Conservation (phyloP, 2,113 vertebrate species). For the Tiliqua scincoides region DNA sequence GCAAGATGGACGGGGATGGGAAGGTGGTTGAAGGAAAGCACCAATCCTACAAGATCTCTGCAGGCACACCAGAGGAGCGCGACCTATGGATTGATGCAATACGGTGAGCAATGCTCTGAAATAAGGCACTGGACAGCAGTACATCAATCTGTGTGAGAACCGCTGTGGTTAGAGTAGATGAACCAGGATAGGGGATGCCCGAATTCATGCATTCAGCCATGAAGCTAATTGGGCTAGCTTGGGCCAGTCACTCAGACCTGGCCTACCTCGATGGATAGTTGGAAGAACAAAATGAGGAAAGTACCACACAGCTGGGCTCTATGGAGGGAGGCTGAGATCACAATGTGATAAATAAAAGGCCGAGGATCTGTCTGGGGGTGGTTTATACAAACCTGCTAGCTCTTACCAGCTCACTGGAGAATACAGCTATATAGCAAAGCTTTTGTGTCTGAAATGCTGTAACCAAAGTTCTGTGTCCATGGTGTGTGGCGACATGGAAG, state of each 20-base stretch:
- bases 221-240: too few species aligned
- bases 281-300: too few species aligned
- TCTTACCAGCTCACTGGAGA: background rate
- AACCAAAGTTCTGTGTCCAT: background rate
- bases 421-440: background rate
- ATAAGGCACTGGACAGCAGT: background rate
- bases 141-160: too few species aligned
- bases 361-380: too few species aligned
- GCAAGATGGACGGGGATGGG: constrained; percentile 94
- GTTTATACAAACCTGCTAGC: background rate
- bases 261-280: too few species aligned
- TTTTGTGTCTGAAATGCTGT: background rate
- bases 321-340: too few species aligned
- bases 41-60: constrained; percentile 94
- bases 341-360: too few species aligned
- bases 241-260: background rate
- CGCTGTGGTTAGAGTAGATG: too few species aligned
- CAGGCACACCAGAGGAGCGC: constrained; percentile 85
- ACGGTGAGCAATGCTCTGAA: constrained; percentile 72
- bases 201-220: too few species aligned
- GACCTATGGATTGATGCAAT: constrained; percentile 94
- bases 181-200: background rate
- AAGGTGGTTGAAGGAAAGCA: constrained; percentile 96
- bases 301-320: too few species aligned
- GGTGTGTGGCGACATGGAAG: background rate